Percentiles rank a stretch among this genome's conserved stretches.
Evolutionary conservation across 1,140 invertebrate species (phyloP).

Genomic region (Melitaea cinxia): DNA sequence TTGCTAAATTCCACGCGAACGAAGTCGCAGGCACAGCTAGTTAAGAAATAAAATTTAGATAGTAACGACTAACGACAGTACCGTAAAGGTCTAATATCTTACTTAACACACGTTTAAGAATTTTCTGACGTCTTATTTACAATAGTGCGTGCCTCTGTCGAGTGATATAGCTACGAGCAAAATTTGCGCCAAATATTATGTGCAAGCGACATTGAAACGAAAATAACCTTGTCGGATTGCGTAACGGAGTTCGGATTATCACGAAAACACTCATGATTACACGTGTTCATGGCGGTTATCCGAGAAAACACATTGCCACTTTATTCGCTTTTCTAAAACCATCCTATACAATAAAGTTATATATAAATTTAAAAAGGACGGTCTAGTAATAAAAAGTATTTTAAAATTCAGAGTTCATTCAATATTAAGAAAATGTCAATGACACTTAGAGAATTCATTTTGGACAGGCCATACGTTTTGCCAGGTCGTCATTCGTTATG

Average conservation of each 20-base stretch:
- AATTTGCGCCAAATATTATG: constrained; percentile 45
- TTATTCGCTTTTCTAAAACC: not conserved
- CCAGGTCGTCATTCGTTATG: constrained; percentile 10
- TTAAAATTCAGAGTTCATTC: not conserved
- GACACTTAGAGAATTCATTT: constrained; percentile 6
- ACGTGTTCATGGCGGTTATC: constrained; percentile 9
- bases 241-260: constrained; percentile 32
- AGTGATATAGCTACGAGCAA: not conserved
- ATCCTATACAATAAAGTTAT: no score
- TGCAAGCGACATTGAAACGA: constrained; percentile 45
- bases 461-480: constrained; percentile 6
- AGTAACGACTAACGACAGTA: no score
- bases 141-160: not conserved
- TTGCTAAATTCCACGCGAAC: no score
- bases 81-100: no score
- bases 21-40: no score
- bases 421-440: constrained; percentile 3
- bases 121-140: not conserved
- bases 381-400: no score
- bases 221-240: constrained; percentile 49
- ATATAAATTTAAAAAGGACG: no score
- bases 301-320: constrained; percentile 4
- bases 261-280: constrained; percentile 23
- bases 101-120: not conserved
- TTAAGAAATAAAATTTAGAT: no score